Evolutionary conservation across 1,140 invertebrate species (phyloP).

Genomic region (Trialeurodes vaporariorum): DNA sequence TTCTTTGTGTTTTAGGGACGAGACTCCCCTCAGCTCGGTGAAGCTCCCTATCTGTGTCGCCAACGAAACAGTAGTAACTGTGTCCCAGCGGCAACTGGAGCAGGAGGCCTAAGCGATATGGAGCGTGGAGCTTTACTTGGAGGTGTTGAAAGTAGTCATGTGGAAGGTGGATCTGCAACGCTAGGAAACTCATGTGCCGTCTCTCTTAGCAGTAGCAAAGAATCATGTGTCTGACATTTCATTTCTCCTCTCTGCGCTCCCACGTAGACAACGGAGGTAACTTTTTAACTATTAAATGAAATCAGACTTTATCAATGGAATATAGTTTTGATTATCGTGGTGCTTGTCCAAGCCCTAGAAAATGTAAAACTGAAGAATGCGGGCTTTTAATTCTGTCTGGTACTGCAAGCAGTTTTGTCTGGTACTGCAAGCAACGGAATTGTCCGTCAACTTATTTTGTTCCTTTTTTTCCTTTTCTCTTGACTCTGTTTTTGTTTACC

Average conservation of each 20-base stretch:
- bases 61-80: constrained; percentile 49
- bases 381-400: no score
- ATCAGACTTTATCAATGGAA: no score
- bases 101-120: constrained; percentile 44
- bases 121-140: constrained; percentile 45
- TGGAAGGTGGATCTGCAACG: neutral
- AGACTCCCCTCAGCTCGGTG: constrained; percentile 59
- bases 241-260: neutral
- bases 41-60: constrained; percentile 63
- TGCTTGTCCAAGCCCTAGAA: no score
- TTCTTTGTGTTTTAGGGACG: constrained; percentile 42
- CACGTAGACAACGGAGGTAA: neutral
- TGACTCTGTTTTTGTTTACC: no score
- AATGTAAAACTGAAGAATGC: no score
- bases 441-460: no score
- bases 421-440: no score
- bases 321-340: no score
- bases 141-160: constrained; percentile 12
- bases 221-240: constrained; percentile 24
- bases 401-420: no score
- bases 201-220: neutral
- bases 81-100: constrained; percentile 24
- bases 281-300: no score
- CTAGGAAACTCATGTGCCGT: constrained; percentile 5
- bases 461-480: no score